Evolutionary conservation across 2,888 invertebrate species (phyloP), one percentile per base, ranked within the genome.

Genomic region (Agonopterix subpropinquella): DNA sequence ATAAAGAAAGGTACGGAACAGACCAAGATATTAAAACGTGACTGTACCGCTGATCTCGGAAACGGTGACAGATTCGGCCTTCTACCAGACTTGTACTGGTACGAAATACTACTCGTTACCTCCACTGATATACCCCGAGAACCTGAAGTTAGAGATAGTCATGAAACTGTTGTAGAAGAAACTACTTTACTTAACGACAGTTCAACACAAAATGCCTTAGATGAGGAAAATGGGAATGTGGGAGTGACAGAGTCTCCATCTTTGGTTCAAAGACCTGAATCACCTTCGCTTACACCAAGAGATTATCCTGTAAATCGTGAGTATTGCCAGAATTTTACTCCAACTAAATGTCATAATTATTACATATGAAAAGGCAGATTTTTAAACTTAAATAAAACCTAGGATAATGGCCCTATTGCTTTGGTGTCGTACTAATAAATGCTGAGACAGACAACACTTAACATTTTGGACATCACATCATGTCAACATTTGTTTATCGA

Each of bases 41-140:
- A 84, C 51, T 58, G 65, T 15, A 59, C 66, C 2, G 56, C 76
- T 10, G 52, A 59, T n/a, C 64, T 91, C 11, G 59, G 49, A 1
- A 74, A 81, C 58, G 89, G 89, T 10, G 91, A 91, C 59, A 80
- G 73, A 57, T 89, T 91, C 67, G 89, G 90, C 10, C 73, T 91
- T 4, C 59, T 90, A 35, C 89, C 89, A 0, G 80, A 89, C 43
- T 55, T 67, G 8, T 85, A 72, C 57, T 90, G 90, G 89, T 91
- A 80, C 64, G 80, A 80, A 64, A 57, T 89, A 1, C 56, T 80
- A 58, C 54, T 76, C 47, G 69, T 65, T 39, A 36, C 52, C 5
- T 28, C 11, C 28, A 41, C 13, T 13, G 13, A 43, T 43, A 43
- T 9, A 13, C 11, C 13, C 15, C 28, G 28, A 28, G 28, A 28